Evolutionary conservation across 2,113 vertebrate genomes (phyloP).

Genomic region (Lethenteron camtschaticum): DNA sequence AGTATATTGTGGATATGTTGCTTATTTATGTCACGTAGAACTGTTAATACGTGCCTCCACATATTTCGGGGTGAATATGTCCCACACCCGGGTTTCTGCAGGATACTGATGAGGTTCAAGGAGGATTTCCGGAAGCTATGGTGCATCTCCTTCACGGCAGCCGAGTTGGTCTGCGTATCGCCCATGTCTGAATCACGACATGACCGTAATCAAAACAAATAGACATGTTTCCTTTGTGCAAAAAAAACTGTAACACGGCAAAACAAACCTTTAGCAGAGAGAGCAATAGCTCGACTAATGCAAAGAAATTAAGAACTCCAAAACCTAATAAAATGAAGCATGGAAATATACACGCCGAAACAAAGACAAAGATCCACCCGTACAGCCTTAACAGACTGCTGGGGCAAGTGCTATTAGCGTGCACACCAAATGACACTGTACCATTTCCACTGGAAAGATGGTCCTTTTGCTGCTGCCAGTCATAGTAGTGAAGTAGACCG

Average conservation of each 20-base stretch:
- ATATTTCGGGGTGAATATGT: constrained; percentile 53
- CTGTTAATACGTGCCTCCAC: constrained; percentile 33
- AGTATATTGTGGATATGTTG: not conserved
- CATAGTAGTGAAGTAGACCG: constrained; percentile 45
- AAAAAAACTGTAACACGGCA: not conserved
- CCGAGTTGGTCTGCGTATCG: constrained; percentile 16
- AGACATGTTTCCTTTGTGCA: constrained; percentile 12
- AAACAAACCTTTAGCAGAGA: not conserved
- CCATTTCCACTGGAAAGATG: no score
- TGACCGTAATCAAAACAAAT: not conserved
- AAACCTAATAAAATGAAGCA: not conserved
- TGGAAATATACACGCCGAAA: not conserved
- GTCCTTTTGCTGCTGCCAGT: constrained; percentile 38
- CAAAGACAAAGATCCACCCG: not conserved
- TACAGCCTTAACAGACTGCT: not conserved
- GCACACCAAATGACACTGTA: constrained; percentile 7
- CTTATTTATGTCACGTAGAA: not conserved
- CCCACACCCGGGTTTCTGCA: constrained; percentile 67
- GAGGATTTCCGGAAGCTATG: constrained; percentile 46
- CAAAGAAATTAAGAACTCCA: not conserved
- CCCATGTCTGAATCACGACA: constrained; percentile 16
- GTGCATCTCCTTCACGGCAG: constrained; percentile 26
- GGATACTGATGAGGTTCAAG: constrained; percentile 30
- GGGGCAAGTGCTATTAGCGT: constrained; percentile 24
- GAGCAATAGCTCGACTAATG: not conserved